A percentile compares a stretch with the other conserved stretches of the same genome.
These are phyloP conservation scores for Polyommatus iphigenia DNA, from an alignment of 2,888 invertebrate species.

Conservation along the genomic window DNA sequence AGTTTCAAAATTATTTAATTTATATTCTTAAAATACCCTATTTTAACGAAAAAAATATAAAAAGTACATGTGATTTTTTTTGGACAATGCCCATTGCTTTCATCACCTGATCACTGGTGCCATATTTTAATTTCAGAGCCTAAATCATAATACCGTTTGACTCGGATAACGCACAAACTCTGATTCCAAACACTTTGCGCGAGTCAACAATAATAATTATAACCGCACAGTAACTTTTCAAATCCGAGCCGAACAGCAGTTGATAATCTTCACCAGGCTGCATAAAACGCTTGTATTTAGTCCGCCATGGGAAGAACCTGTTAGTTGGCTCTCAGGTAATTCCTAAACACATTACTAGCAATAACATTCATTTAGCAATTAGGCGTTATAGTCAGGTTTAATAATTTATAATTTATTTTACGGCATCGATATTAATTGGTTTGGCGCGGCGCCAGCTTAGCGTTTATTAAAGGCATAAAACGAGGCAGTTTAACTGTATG, in stretches of 20 bases:
- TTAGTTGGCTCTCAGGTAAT: neutral
- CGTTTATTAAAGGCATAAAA: constrained; percentile 13
- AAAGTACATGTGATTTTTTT: too few relatives aligned
- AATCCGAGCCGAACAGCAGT: neutral
- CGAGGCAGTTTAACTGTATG: constrained; percentile 10
- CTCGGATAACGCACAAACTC: neutral
- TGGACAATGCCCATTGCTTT: too few relatives aligned
- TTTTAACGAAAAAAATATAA: too few relatives aligned
- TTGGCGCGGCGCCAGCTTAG: constrained; percentile 10
- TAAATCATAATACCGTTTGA: too few relatives aligned
- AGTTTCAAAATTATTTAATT: too few relatives aligned
- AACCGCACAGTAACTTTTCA: neutral
- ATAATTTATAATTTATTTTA: constrained; percentile 13
- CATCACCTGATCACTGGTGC: neutral
- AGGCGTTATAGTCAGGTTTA: neutral
- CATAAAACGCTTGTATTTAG: neutral
- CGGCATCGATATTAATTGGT: constrained; percentile 10
- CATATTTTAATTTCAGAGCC: neutral
- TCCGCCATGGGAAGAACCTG: neutral
- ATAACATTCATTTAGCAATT: constrained; percentile 10
- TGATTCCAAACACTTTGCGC: neutral
- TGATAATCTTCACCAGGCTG: neutral
- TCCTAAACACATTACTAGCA: neutral
- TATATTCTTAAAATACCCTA: too few relatives aligned
- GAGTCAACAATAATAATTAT: neutral